Evolutionary conservation across 2,888 invertebrate genomes (phyloP).

Genomic region (Trilocha varians): DNA sequence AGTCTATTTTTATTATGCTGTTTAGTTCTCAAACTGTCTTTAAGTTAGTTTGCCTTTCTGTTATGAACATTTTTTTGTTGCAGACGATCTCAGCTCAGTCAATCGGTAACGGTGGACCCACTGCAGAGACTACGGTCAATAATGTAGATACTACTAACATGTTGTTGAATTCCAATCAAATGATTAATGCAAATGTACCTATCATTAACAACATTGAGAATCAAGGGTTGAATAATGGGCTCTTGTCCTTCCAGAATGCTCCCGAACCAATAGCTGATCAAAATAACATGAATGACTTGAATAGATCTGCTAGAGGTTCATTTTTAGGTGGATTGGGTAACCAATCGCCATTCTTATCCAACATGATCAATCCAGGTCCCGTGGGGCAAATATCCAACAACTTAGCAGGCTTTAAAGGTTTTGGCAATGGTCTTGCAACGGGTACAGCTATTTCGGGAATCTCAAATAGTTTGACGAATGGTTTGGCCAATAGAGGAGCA

Average conservation of each 20-base stretch:
- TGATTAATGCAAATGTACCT: not conserved
- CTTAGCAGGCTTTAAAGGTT: not conserved
- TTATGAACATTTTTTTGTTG: not conserved
- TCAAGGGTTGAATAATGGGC: not conserved
- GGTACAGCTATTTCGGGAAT: not conserved
- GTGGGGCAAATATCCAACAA: not conserved
- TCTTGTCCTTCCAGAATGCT: not conserved
- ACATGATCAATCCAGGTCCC: not conserved
- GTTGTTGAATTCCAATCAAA: not conserved
- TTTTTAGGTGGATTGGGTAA: not conserved
- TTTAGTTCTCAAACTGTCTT: not conserved
- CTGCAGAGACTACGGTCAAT: not conserved
- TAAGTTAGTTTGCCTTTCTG: not conserved
- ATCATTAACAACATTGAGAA: not conserved
- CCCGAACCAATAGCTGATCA: not conserved
- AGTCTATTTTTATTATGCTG: not conserved
- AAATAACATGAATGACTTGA: not conserved
- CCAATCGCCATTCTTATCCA: not conserved
- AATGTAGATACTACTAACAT: not conserved
- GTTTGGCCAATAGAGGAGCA: not conserved
- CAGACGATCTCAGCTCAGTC: not conserved
- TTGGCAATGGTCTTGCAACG: not conserved
- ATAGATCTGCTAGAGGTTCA: conserved; percentile 1
- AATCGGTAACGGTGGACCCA: not conserved
- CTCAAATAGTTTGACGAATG: not conserved